Conservation (phyloP, 1,140 invertebrate species). For the Drosophila tani region DNA sequence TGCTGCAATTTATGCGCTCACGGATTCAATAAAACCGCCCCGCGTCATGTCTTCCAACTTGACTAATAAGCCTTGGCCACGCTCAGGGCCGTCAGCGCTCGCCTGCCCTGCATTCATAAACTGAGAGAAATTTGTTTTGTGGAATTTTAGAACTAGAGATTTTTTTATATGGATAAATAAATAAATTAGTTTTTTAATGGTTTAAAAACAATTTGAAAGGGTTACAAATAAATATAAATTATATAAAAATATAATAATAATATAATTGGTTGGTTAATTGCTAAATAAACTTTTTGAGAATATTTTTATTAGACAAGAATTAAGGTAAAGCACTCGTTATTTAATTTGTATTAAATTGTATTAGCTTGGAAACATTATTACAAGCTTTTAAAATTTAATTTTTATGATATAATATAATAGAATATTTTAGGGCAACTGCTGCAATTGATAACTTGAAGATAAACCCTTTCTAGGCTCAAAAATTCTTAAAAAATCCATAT, state of each 20-base stretch:
- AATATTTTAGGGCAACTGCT: too few species aligned
- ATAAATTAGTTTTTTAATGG: too few species aligned
- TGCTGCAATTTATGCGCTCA: slow-evolving; percentile 42
- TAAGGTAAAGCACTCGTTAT: not conserved
- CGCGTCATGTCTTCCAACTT: slow-evolving; percentile 58
- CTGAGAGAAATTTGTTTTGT: not conserved
- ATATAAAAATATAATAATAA: not conserved
- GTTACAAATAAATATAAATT: not conserved
- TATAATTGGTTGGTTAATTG: not conserved
- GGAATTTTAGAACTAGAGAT: too few species aligned
- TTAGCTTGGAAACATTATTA: not conserved
- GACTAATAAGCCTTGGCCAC: slow-evolving; percentile 74
- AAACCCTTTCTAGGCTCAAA: too few species aligned
- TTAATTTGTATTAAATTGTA: not conserved
- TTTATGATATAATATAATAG: too few species aligned
- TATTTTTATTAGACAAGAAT: not conserved
- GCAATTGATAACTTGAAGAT: too few species aligned
- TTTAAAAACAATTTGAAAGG: not conserved
- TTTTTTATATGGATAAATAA: too few species aligned
- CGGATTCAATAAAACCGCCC: slow-evolving; percentile 67
- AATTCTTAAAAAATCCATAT: fast-evolving
- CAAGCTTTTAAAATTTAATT: too few species aligned
- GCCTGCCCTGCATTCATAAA: slow-evolving; percentile 4
- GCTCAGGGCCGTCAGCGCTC: slow-evolving; percentile 38
- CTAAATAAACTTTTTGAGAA: not conserved